phyloP scores from a whole-genome alignment of 2,113 vertebrate species.

The Leiothrix lutea region DNA sequence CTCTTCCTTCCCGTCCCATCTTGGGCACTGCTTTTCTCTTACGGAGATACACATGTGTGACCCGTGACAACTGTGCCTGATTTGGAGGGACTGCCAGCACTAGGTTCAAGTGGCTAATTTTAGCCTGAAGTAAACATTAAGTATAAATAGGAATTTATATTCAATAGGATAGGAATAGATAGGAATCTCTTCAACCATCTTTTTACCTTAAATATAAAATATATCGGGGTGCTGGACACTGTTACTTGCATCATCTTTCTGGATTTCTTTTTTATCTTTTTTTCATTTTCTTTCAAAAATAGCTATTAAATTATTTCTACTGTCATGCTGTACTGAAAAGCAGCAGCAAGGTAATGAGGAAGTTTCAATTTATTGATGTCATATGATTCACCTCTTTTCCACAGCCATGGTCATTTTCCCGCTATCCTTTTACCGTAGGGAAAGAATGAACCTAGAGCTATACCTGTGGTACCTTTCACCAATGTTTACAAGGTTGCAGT shows the following conservation, averaged over 20 bases:
- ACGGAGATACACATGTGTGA: accelerated
- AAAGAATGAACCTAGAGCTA: neutral
- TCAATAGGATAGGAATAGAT: neutral
- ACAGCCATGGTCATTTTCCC: neutral
- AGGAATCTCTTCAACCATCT: neutral
- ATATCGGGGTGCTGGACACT: neutral
- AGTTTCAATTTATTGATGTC: neutral
- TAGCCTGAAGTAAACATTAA: neutral
- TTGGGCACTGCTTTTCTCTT: neutral
- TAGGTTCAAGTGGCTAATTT: neutral
- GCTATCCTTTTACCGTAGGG: neutral
- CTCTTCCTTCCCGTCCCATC: neutral
- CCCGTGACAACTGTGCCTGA: no score
- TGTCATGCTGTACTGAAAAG: neutral
- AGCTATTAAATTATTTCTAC: neutral
- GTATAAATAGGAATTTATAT: neutral
- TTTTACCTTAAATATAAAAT: neutral
- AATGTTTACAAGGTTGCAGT: neutral
- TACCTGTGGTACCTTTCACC: neutral
- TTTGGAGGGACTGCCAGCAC: neutral
- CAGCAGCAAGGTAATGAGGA: neutral
- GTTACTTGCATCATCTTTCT: neutral
- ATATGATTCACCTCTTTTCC: neutral
- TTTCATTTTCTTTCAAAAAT: neutral
- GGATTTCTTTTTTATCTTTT: accelerated